Evolutionary conservation across 2,797 vertebrate genomes (phyloP), one percentile per base, ranked within the genome.

Genomic region (Ceryle rudis): DNA sequence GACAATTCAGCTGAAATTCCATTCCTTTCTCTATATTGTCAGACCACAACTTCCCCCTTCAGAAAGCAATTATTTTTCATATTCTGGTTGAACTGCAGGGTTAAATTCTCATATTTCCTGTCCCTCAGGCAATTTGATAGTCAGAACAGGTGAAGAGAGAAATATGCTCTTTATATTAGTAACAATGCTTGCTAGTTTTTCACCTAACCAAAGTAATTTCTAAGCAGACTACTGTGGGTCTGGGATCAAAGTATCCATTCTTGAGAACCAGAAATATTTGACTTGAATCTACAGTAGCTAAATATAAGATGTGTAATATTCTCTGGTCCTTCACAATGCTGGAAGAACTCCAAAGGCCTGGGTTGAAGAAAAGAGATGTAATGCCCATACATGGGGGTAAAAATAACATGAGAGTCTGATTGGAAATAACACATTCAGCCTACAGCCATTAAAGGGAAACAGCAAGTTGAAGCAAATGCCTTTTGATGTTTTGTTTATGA

Each of bases 361-460:
- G 15, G 29, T 57, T 82, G 78, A 91, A 79, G 70, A 84, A 41
- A n/a, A 89, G 78, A 86, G 64, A 80, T 41, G 25, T 35, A 26
- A 93, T 95, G 90, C 29, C 95, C 88, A 85, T 96, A 95, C 86
- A 94, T 83, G 93, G 93, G 67, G 92, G 58, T 93, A 95, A 96
- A 95, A 95, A 87, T 49, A 93, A 46, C 51, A 35, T 8, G 28
- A 89, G 69, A 55, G 78, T n/a, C 52, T 77, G 88, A 94, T 80
- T 33, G 29, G 86, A 72, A 94, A 72, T 70, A 82, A 81, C 44
- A 60, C 25, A 42, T 85, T 60, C 83, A 95, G 65, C 57, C 67
- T 83, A 72, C 57, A 92, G 57, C 94, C 93, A 91, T 95, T 85
- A 95, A 94, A 97, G 95, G 91, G 71, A 92, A 97, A 89, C 44